Percentiles rank a stretch among this genome's conserved stretches.
phyloP scores from a whole-genome alignment of 2,113 vertebrate species.

The Tor tambroides region DNA sequence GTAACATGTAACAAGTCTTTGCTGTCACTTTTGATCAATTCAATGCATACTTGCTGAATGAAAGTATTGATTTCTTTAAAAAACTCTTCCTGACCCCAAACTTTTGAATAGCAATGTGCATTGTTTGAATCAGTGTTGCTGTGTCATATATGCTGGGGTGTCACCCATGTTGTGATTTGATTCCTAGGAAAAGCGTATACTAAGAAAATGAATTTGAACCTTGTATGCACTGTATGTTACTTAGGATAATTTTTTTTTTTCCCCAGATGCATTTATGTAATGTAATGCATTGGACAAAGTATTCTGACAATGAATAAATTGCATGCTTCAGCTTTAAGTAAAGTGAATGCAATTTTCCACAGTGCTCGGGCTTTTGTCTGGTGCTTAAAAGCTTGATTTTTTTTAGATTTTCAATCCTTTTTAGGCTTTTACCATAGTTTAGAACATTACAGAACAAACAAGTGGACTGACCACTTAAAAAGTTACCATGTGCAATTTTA shows the following conservation, averaged over 20 bases:
- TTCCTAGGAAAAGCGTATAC: no score
- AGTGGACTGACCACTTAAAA: neutral
- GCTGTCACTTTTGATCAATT: no score
- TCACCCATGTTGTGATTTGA: no score
- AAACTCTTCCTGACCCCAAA: no score
- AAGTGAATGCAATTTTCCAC: neutral
- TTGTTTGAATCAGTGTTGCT: no score
- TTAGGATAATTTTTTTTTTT: neutral
- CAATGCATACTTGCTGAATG: no score
- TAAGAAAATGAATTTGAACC: no score
- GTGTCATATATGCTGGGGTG: no score
- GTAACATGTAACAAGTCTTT: no score
- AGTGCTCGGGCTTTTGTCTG: neutral
- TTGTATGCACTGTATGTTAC: neutral
- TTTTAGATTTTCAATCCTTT: neutral
- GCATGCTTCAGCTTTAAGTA: neutral
- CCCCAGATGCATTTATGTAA: neutral
- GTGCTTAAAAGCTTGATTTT: neutral
- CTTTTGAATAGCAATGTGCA: no score
- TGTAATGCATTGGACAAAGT: neutral
- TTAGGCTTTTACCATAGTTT: neutral
- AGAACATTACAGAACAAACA: neutral
- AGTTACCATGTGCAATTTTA: no score
- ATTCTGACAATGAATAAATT: neutral
- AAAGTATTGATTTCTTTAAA: no score